A percentile compares a stretch with the other conserved stretches of the same genome.
Conservation (phyloP, 2,888 invertebrate species). For the Trissonchulus sp. region DNA sequence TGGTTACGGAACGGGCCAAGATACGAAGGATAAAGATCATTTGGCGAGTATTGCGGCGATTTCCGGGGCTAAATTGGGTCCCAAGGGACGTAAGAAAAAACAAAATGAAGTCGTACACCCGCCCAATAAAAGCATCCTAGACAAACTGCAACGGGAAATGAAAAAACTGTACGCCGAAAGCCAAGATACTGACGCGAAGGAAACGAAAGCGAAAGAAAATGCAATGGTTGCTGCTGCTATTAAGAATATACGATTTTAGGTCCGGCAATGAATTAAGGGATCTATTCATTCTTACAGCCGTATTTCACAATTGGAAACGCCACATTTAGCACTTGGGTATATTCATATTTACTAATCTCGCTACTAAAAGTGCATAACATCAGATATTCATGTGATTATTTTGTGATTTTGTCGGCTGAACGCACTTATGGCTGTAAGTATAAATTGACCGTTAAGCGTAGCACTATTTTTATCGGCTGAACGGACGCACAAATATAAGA, state of each 20-base stretch:
- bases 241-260: conserved; percentile 30
- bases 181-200: conserved; percentile 40
- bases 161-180: conserved; percentile 63
- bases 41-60: neutral
- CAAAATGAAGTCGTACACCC: conserved; percentile 30
- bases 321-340: too few species aligned
- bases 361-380: too few species aligned
- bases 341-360: too few species aligned
- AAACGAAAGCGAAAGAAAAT: neutral
- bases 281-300: too few species aligned
- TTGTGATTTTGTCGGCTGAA: too few species aligned
- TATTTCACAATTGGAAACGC: too few species aligned
- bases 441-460: too few species aligned
- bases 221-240: conserved; percentile 26
- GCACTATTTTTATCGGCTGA: too few species aligned
- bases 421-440: too few species aligned
- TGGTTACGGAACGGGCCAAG: conserved; percentile 57
- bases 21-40: conserved; percentile 9
- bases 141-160: conserved; percentile 77
- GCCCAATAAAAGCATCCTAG: conserved; percentile 81
- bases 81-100: conserved; percentile 23
- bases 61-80: conserved; percentile 31
- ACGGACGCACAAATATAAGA: too few species aligned
- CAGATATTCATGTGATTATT: too few species aligned
- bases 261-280: too few species aligned